These are phyloP conservation scores for Dugesia japonica DNA, from an alignment of 2,888 invertebrate species.

Conservation along the genomic window DNA sequence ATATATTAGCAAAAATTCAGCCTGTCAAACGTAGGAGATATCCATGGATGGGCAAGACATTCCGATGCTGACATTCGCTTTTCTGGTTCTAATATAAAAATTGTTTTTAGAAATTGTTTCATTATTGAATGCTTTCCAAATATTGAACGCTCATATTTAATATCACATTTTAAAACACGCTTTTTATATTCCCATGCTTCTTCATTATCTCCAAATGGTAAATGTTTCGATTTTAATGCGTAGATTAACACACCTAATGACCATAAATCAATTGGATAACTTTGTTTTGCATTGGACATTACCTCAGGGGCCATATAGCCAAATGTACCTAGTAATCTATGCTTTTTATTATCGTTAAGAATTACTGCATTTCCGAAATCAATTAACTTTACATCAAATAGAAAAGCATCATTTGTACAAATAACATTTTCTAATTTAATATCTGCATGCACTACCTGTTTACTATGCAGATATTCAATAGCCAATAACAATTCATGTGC, in stretches of 20 bases:
- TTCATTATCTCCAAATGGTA: background rate
- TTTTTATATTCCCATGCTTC: background rate
- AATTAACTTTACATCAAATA: background rate
- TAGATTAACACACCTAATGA: background rate
- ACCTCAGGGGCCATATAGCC: background rate
- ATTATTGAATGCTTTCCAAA: background rate
- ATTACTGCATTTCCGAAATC: background rate
- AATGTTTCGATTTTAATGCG: background rate
- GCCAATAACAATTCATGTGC: background rate
- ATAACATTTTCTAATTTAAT: conserved; percentile 3
- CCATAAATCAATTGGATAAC: background rate
- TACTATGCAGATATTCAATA: background rate
- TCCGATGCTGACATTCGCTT: background rate
- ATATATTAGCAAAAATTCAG: background rate
- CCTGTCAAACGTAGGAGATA: background rate
- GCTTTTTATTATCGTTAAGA: background rate
- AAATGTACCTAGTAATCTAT: background rate
- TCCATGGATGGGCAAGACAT: background rate
- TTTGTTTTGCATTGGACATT: background rate
- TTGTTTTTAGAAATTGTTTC: background rate
- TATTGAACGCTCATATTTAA: background rate
- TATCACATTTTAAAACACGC: background rate
- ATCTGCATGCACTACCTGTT: background rate
- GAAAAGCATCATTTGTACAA: background rate
- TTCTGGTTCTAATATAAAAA: background rate